Evolutionary conservation across 2,888 invertebrate species (phyloP).

Genomic region (Neoascia interrupta): DNA sequence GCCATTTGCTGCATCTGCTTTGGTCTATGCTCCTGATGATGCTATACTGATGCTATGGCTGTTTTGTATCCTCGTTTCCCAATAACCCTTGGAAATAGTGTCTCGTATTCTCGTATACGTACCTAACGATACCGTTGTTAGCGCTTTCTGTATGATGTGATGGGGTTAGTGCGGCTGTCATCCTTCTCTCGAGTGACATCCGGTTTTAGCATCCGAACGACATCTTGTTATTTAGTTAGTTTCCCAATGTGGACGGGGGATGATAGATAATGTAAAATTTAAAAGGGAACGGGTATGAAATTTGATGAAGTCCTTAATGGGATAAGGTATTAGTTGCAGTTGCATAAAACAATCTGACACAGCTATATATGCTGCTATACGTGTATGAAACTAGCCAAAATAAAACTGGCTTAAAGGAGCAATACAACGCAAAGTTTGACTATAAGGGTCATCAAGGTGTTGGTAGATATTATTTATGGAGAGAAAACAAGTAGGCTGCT

Average conservation of each 20-base stretch:
- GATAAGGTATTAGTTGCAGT: conserved; percentile 52
- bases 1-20: conserved; percentile 67
- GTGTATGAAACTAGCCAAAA: conserved; percentile 9
- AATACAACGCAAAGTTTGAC: background rate
- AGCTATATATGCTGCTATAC: too few relatives aligned
- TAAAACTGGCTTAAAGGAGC: background rate
- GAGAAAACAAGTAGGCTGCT: background rate
- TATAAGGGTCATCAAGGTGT: background rate
- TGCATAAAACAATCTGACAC: conserved; percentile 38
- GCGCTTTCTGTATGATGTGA: conserved; percentile 41
- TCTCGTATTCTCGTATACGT: background rate
- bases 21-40: conserved; percentile 15
- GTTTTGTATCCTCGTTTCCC: conserved; percentile 26
- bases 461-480: background rate
- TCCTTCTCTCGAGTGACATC: conserved; percentile 60
- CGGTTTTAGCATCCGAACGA: conserved; percentile 64
- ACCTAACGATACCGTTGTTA: conserved; percentile 45
- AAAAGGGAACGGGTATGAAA: background rate
- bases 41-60: conserved; percentile 1
- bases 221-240: conserved; percentile 69
- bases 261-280: background rate
- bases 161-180: conserved; percentile 41
- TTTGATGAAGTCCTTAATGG: conserved; percentile 63
- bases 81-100: conserved; percentile 31
- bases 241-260: conserved; percentile 55